Percentiles rank a stretch among this genome's conserved stretches.
Conservation (phyloP, 2,888 invertebrate genomes). For the Heliconius hortense region DNA sequence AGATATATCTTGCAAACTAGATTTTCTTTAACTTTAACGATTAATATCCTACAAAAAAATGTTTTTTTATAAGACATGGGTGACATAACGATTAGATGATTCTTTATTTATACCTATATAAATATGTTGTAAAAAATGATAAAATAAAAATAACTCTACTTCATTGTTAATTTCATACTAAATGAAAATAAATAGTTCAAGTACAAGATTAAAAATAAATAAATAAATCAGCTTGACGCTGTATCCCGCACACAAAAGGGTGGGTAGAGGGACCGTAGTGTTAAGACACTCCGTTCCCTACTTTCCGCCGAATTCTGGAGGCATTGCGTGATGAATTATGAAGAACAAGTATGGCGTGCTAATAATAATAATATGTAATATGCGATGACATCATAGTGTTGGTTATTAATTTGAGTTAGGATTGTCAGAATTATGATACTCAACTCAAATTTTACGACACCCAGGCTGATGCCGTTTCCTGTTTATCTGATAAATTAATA, state of each 20-base stretch:
- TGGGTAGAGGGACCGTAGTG: too few species aligned
- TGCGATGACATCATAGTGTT: not conserved
- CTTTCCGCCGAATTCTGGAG: too few species aligned
- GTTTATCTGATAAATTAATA: not conserved
- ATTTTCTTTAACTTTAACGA: too few species aligned
- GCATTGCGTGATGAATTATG: too few species aligned
- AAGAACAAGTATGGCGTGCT: not conserved
- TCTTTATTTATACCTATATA: not conserved
- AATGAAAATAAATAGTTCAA: not conserved
- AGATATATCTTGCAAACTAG: too few species aligned
- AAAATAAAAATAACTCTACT: not conserved
- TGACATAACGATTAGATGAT: not conserved
- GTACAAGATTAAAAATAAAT: too few species aligned
- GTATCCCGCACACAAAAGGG: too few species aligned
- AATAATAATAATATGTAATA: not conserved
- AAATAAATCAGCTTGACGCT: too few species aligned
- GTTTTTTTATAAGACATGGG: not conserved
- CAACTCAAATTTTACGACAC: conserved; percentile 20
- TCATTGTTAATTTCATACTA: not conserved
- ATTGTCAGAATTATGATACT: conserved; percentile 12
- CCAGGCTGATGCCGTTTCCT: conserved; percentile 12
- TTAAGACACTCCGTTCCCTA: too few species aligned
- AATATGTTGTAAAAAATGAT: too few species aligned
- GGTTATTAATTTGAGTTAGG: conserved; percentile 3
- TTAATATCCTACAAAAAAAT: not conserved